Conservation (phyloP, 2,888 invertebrate species). For the Melieria omissa region DNA sequence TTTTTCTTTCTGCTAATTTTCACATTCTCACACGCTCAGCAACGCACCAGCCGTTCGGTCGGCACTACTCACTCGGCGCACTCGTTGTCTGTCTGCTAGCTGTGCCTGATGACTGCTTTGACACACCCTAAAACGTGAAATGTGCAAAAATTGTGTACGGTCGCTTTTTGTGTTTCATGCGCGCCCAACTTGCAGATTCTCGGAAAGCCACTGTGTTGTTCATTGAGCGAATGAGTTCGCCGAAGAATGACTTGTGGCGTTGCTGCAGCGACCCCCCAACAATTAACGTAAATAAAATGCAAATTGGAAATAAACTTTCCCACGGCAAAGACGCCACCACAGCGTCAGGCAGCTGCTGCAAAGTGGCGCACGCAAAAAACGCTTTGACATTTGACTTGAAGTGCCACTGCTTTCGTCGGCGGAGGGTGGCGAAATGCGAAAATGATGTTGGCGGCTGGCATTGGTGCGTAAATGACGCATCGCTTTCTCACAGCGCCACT, state of each 20-base stretch:
- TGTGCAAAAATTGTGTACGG: no score
- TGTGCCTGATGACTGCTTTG: no score
- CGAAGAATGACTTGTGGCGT: no score
- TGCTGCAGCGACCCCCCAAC: no score
- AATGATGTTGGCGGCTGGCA: not conserved
- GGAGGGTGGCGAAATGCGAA: not conserved
- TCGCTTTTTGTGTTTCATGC: no score
- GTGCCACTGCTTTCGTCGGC: not conserved
- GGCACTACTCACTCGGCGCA: not conserved
- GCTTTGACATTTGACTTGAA: not conserved
- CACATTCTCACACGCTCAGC: no score
- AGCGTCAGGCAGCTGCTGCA: not conserved
- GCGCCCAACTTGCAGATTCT: no score
- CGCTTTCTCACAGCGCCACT: not conserved
- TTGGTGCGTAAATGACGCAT: not conserved
- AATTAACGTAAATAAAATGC: not conserved
- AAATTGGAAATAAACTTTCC: not conserved
- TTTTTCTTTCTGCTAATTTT: no score
- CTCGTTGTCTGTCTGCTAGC: no score
- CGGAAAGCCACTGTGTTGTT: no score
- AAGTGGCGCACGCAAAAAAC: not conserved
- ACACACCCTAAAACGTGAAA: no score
- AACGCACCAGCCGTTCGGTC: not conserved
- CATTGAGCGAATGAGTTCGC: no score
- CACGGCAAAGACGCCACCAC: not conserved